These are phyloP conservation scores for Pilophorus perplexus DNA, from an alignment of 2,888 invertebrate species.

Conservation along the genomic window DNA sequence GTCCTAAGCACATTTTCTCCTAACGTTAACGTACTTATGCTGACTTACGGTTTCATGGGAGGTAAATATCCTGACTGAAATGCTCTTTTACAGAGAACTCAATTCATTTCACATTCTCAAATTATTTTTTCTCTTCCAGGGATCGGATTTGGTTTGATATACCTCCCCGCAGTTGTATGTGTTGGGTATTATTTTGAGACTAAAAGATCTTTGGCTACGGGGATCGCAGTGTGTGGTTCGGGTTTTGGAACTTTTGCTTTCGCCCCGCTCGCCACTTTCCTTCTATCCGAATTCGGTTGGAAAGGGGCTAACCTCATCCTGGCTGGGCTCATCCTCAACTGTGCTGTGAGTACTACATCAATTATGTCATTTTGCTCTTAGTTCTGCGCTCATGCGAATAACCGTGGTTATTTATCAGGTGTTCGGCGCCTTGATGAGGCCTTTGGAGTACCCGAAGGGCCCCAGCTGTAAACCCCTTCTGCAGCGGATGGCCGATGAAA, in stretches of 20 bases:
- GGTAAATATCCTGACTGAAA: slow-evolving; percentile 66
- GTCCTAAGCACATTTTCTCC: slow-evolving; percentile 83
- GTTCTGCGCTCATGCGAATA: too few species aligned
- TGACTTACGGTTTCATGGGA: slow-evolving; percentile 89
- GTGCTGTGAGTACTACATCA: slow-evolving; percentile 67
- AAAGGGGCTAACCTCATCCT: slow-evolving; percentile 85
- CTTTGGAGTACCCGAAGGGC: slow-evolving; percentile 71
- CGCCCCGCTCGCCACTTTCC: slow-evolving; percentile 80
- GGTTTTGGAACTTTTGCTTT: slow-evolving; percentile 94
- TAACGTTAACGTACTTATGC: slow-evolving; percentile 83
- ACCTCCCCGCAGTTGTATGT: slow-evolving; percentile 93
- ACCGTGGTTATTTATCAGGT: slow-evolving; percentile 54
- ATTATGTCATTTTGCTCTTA: too few species aligned
- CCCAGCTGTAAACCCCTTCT: slow-evolving; percentile 71
- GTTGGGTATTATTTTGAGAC: slow-evolving; percentile 98
- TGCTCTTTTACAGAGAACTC: neutral
- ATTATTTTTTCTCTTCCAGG: slow-evolving; percentile 57
- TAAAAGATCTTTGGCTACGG: slow-evolving; percentile 89
- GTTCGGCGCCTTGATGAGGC: slow-evolving; percentile 81
- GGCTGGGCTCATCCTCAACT: slow-evolving; percentile 89
- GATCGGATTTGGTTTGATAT: slow-evolving; percentile 89
- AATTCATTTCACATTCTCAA: neutral
- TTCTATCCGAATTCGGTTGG: slow-evolving; percentile 81
- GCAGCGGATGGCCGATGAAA: slow-evolving; percentile 91
- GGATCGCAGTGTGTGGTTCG: slow-evolving; percentile 92